phyloP scores from a whole-genome alignment of 2,888 invertebrate genomes.

The Thyatira batis region DNA sequence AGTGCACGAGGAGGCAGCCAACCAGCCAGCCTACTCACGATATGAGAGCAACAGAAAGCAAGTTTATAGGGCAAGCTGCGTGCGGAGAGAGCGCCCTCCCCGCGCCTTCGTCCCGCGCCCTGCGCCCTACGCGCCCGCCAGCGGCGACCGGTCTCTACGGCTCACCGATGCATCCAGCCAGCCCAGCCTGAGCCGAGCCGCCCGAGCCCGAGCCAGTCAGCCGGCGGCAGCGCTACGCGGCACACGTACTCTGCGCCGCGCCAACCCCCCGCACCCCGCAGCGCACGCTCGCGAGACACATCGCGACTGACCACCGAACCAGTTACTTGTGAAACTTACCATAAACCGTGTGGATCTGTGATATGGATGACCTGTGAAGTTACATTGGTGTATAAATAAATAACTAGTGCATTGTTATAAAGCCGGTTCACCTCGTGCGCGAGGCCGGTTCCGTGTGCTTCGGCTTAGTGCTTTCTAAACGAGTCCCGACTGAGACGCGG shows the following conservation, averaged over 20 bases:
- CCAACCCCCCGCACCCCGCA: constrained; percentile 44
- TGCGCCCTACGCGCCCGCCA: constrained; percentile 19
- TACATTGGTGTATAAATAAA: constrained; percentile 28
- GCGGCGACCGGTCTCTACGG: constrained; percentile 35
- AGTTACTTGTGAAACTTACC: constrained; percentile 40
- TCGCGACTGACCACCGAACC: constrained; percentile 36
- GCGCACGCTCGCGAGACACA: constrained; percentile 40
- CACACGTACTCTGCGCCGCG: constrained; percentile 4
- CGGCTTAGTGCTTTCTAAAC: constrained; percentile 59
- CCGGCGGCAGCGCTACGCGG: constrained; percentile 35
- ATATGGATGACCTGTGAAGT: constrained; percentile 28
- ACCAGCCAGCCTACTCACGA: constrained; percentile 52
- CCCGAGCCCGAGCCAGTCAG: constrained; percentile 40
- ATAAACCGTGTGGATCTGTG: constrained; percentile 26
- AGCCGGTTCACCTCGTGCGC: constrained; percentile 55
- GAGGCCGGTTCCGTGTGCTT: constrained; percentile 55
- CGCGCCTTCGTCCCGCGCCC: constrained; percentile 16
- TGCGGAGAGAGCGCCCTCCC: constrained; percentile 38
- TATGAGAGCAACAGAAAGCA: constrained; percentile 63
- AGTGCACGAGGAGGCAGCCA: constrained; percentile 47
- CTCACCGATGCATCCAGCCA: constrained; percentile 30
- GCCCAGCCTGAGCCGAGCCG: constrained; percentile 1
- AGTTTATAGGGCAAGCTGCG: constrained; percentile 68
- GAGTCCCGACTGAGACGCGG: constrained; percentile 38
- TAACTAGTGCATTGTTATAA: constrained; percentile 44